Evolutionary conservation across 2,888 invertebrate genomes (phyloP), one percentile per base, ranked within the genome.

Genomic region (Boloria selene): DNA sequence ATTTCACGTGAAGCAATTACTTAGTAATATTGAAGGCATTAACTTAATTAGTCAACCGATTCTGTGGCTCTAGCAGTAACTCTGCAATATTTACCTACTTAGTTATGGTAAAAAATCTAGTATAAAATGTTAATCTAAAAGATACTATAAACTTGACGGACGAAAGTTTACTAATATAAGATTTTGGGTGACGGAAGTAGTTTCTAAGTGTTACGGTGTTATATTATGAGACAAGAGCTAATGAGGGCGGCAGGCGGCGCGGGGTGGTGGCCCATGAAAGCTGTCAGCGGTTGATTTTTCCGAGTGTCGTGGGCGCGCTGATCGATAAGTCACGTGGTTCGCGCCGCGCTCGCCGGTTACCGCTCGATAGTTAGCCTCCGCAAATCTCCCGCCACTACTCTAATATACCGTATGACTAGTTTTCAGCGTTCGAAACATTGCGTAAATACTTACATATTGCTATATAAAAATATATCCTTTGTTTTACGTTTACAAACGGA

Each of bases 271-370:
- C 81, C 85, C 83, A 85, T 86, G 89, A 88, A 89, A 87, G 90
- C 90, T 91, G 91, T 90, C 90, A 90, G 90, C 90, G 91, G 91
- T 90, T 91, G 91, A 92, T 92, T 92, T 91, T 91, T 91, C 90
- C 87, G 88, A 89, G 91, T 90, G 90, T 89, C 89, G 90, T 88
- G 90, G 86, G 88, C 86, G 82, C 82, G 87, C 88, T 91, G 90
- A 90, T 92, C 91, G 91, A 92, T 92, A 91, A 90, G 90, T 90
- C 90, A 91, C 91, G 90, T 89, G 90, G 87, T 77, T 79, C 81
- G 78, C 80, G 79, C 80, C 79, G 79, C 70, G 79, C 71, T 72
- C 75, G 78, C 79, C 77, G 79, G 77, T 74, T 74, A 75, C 80
- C 84, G 85, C 85, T 84, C 82, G 80, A 80, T 80, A 80, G 78